A percentile compares a stretch with the other conserved stretches of the same genome.
Conservation (phyloP, 35 echinoderm and acorn worm species). For the Acanthaster planci region DNA sequence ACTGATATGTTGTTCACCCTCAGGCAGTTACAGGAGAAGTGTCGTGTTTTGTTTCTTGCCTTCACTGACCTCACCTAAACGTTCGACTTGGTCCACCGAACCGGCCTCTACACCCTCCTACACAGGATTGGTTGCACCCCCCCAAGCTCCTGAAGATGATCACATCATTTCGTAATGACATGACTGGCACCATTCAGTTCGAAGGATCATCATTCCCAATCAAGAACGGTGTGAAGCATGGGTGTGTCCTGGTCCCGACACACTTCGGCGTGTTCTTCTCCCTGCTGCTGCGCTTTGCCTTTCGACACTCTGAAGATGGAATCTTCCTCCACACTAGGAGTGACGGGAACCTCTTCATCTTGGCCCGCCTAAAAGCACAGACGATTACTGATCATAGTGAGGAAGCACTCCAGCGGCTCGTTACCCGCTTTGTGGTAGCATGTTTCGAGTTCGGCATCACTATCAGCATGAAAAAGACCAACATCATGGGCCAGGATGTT, state of each 20-base stretch:
- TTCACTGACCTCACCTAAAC: constrained; percentile 45
- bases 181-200: constrained; percentile 19
- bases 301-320: no score
- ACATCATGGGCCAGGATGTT: no score
- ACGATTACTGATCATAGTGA: no score
- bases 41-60: constrained; percentile 40
- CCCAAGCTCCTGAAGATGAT: constrained; percentile 23
- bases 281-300: no score
- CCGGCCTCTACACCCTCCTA: no score
- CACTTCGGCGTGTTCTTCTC: no score
- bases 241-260: constrained; percentile 26
- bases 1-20: constrained; percentile 50
- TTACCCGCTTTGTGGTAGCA: constrained; percentile 45
- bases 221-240: constrained; percentile 49
- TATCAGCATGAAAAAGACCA: constrained; percentile 60
- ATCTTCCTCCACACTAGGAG: no score
- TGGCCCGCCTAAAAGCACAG: no score
- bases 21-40: constrained; percentile 57
- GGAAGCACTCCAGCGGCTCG: no score
- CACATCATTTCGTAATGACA: constrained; percentile 3
- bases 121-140: constrained; percentile 53
- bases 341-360: no score
- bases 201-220: constrained; percentile 40
- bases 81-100: constrained; percentile 45
- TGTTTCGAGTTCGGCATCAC: constrained; percentile 55